Evolutionary conservation across 1,140 invertebrate genomes (phyloP).

Genomic region (Drosophila leontia): DNA sequence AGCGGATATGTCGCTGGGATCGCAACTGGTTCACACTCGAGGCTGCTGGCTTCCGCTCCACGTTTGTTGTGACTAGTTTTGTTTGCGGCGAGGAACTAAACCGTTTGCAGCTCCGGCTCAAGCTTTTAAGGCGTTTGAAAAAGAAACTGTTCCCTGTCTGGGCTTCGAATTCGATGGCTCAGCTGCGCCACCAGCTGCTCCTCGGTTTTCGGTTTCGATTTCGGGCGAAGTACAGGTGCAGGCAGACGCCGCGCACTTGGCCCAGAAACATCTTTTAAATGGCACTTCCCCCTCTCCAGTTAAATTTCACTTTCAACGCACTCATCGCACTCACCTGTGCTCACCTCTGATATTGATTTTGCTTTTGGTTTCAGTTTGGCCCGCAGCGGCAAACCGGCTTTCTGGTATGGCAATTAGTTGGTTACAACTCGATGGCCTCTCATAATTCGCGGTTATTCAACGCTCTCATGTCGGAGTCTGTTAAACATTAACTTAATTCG

Average conservation of each 20-base stretch:
- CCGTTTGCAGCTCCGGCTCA: constrained; percentile 70
- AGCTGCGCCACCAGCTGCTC: constrained; percentile 58
- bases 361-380: constrained; percentile 44
- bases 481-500: constrained; percentile 20
- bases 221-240: constrained; percentile 49
- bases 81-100: constrained; percentile 84
- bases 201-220: constrained; percentile 24
- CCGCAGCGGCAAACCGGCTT: constrained; percentile 64
- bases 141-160: constrained; percentile 49
- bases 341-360: constrained; percentile 60
- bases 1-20: constrained; percentile 20
- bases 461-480: constrained; percentile 7
- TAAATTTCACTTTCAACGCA: constrained; percentile 75
- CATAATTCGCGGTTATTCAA: constrained; percentile 66
- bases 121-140: constrained; percentile 67
- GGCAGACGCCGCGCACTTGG: constrained; percentile 59
- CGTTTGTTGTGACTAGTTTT: constrained; percentile 80
- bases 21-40: constrained; percentile 57
- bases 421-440: constrained; percentile 53
- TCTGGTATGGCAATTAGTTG: constrained; percentile 59
- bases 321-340: constrained; percentile 47
- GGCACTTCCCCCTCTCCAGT: constrained; percentile 58
- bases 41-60: constrained; percentile 60
- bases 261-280: constrained; percentile 72
- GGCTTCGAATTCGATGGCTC: constrained; percentile 19